Evolutionary conservation across 2,113 vertebrate species (phyloP).

Genomic region (Pholis gunnellus): DNA sequence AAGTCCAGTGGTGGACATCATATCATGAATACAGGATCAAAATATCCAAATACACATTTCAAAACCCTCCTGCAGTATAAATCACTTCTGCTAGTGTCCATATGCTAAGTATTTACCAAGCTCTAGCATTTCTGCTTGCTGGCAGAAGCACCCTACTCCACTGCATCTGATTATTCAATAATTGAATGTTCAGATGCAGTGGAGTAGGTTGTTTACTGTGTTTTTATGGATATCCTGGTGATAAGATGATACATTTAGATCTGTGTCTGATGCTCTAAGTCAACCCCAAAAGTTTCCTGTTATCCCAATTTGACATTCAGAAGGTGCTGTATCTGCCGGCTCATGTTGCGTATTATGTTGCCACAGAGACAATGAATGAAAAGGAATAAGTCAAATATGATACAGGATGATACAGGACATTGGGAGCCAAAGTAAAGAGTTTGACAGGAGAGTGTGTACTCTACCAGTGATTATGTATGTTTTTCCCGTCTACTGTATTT

Average conservation of each 20-base stretch:
- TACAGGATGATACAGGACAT: conserved; percentile 1
- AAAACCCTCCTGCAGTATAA: neutral
- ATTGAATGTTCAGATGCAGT: neutral
- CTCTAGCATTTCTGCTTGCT: neutral
- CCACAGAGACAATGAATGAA: neutral
- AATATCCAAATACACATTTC: neutral
- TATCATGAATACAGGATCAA: neutral
- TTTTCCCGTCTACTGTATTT: neutral
- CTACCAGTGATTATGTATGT: neutral
- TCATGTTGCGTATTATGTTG: neutral
- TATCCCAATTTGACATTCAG: neutral
- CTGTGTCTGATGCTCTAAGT: neutral
- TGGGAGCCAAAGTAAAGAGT: neutral
- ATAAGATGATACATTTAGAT: neutral
- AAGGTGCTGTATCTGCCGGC: neutral
- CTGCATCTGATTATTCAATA: conserved; percentile 1
- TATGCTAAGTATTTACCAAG: conserved; percentile 4
- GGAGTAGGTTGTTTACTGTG: too few species aligned
- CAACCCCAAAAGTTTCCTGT: neutral
- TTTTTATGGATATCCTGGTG: neutral
- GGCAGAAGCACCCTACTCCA: neutral
- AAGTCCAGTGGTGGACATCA: conserved; percentile 4
- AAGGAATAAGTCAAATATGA: conserved; percentile 2
- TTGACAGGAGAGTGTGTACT: neutral
- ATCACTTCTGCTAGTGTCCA: neutral